These are phyloP conservation scores for Calameuta idolon DNA, from an alignment of 2,888 invertebrate genomes.

Conservation along the genomic window DNA sequence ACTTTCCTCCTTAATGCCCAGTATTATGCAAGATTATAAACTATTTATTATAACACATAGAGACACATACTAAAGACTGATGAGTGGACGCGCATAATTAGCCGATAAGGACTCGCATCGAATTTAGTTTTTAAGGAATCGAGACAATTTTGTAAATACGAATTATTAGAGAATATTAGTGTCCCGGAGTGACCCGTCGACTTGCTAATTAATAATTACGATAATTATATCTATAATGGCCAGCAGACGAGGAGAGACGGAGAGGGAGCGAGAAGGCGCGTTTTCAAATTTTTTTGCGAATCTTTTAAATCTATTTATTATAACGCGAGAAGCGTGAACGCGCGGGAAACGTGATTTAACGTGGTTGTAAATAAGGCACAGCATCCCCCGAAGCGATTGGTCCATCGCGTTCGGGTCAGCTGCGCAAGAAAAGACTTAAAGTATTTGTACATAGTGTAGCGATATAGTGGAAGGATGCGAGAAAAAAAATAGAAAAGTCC, in stretches of 20 bases:
- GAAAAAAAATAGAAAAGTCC: not conserved
- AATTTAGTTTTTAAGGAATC: not conserved
- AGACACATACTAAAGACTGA: slow-evolving; percentile 55
- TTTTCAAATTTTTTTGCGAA: not conserved
- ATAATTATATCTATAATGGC: not conserved
- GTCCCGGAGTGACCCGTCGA: not conserved
- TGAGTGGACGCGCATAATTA: slow-evolving; percentile 18
- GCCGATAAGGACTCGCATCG: not conserved
- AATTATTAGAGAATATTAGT: not conserved
- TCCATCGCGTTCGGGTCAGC: not conserved
- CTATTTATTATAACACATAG: slow-evolving; percentile 49
- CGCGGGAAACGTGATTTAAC: slow-evolving; percentile 1
- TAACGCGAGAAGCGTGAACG: not conserved
- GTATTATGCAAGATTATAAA: slow-evolving; percentile 52
- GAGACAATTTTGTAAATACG: slow-evolving; percentile 2
- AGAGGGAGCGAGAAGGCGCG: not conserved
- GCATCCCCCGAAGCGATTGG: not conserved
- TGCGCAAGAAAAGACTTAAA: not conserved
- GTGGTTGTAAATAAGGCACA: slow-evolving; percentile 9
- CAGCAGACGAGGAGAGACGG: not conserved
- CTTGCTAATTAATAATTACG: not conserved
- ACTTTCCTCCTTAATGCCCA: slow-evolving; percentile 38
- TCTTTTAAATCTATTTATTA: slow-evolving; percentile 1
- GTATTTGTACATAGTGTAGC: slow-evolving; percentile 2
- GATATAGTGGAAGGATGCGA: not conserved